phyloP scores from a whole-genome alignment of 2,888 invertebrate genomes.

The Coenonympha glycerion region DNA sequence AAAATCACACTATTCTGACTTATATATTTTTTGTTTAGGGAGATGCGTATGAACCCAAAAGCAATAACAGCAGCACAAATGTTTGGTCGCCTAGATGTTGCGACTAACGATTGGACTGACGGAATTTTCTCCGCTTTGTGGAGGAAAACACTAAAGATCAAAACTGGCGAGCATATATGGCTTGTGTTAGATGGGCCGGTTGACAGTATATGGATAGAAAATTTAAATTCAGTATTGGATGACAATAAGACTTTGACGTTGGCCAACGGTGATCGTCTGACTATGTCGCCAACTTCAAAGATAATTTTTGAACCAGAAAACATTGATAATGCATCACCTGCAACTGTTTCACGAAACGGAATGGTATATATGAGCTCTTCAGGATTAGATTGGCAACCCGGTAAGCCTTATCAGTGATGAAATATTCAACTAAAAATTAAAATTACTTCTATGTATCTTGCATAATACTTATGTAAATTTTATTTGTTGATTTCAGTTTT shows the following conservation, averaged over 20 bases:
- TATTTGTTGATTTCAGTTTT: slow-evolving; percentile 73
- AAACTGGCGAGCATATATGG: slow-evolving; percentile 93
- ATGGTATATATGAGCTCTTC: slow-evolving; percentile 99
- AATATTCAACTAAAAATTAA: too few relatives aligned
- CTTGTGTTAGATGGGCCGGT: slow-evolving; percentile 96
- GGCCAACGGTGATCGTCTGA: slow-evolving; percentile 95
- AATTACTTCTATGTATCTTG: too few relatives aligned
- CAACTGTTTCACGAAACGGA: slow-evolving; percentile 95
- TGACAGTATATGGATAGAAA: slow-evolving; percentile 99
- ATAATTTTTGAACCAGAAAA: slow-evolving; percentile 98
- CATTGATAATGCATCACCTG: slow-evolving; percentile 97
- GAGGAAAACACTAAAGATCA: slow-evolving; percentile 93
- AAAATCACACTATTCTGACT: neutral
- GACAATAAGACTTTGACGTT: slow-evolving; percentile 96
- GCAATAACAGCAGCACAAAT: slow-evolving; percentile 98
- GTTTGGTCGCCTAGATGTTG: slow-evolving; percentile 97
- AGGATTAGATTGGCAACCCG: slow-evolving; percentile 93
- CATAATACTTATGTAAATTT: neutral
- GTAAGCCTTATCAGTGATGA: slow-evolving; percentile 43
- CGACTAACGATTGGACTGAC: slow-evolving; percentile 99
- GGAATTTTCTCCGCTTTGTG: slow-evolving; percentile 98
- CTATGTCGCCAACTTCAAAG: slow-evolving; percentile 96
- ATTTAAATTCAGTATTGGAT: slow-evolving; percentile 96
- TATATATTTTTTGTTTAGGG: slow-evolving; percentile 65
- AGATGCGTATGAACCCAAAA: slow-evolving; percentile 99